Evolutionary conservation across 2,797 vertebrate species (phyloP), one percentile per base, ranked within the genome.

Genomic region (Lerista edwardsae): DNA sequence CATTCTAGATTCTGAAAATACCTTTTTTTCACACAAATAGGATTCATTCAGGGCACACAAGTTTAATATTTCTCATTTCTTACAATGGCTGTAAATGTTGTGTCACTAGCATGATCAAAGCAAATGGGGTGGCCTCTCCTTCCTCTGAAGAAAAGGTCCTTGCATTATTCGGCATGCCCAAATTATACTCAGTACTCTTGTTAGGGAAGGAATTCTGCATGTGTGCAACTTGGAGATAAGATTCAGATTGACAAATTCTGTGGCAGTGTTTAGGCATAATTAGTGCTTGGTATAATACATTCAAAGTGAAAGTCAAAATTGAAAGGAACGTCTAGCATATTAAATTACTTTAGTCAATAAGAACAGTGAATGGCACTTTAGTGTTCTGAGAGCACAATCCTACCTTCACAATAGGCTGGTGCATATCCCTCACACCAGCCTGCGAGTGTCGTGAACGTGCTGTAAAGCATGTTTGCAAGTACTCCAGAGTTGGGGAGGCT

Each of bases 121-220:
- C 34, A 59, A 80, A 80, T 82, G 80, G 86, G 36, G 69, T 79
- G 61, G 85, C 84, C 90, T 73, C 68, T 89, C 81, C 31, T 84
- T 17, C 83, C 55, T 73, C 72, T 86, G 82, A 21, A 27, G 86
- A 90, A 92, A 51, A 89, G 80, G 89, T 74, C 76, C 64, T 57
- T 88, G 91, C 87, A 51, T 80, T 83, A 75, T 85, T 84, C 78
- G 55, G 57, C 17, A 83, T 78, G 31, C 77, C 61, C 75, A 87
- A 92, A 89, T 79, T 69, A 64, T 88, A 90, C 87, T 91, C 51
- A 83, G 9, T 76, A 55, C 88, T 91, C 86, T 88, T 91, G 55
- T 80, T 79, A 90, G 90, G 89, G 74, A 90, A 75, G 76, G 89
- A 83, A 84, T 90, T 91, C 84, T 90, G 74, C 74, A 47, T n/a